Conservation (phyloP, 2,113 vertebrate species). For the Propithecus coquereli region DNA sequence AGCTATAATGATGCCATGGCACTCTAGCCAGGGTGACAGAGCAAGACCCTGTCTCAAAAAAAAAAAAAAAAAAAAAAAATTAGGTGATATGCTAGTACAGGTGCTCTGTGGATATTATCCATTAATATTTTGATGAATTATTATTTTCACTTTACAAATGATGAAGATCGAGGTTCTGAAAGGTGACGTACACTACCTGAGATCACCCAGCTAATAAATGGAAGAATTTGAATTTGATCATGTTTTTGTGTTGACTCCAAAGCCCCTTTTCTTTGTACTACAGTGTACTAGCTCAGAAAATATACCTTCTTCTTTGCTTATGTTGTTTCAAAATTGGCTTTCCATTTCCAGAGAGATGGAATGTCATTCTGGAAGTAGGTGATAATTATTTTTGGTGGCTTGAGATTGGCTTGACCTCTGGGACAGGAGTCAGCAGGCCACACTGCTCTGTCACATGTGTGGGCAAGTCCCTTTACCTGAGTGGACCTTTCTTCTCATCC, state of each 20-base stretch:
- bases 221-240: not conserved
- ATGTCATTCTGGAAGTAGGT: not conserved
- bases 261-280: not conserved
- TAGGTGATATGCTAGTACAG: accelerated
- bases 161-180: not conserved
- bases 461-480: not conserved
- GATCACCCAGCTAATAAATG: not conserved
- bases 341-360: not conserved
- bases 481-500: not conserved
- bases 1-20: too few species aligned
- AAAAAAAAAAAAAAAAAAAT: not conserved
- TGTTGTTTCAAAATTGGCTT: not conserved
- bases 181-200: not conserved
- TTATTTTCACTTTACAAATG: not conserved
- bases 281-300: not conserved
- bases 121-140: not conserved
- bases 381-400: not conserved
- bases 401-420: not conserved
- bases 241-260: not conserved
- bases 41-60: too few species aligned
- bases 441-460: not conserved
- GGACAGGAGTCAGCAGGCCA: not conserved
- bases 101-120: not conserved
- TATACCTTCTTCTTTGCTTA: not conserved
- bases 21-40: too few species aligned